Conservation (phyloP, 2,888 invertebrate species). For the Tetranychus truncatus region DNA sequence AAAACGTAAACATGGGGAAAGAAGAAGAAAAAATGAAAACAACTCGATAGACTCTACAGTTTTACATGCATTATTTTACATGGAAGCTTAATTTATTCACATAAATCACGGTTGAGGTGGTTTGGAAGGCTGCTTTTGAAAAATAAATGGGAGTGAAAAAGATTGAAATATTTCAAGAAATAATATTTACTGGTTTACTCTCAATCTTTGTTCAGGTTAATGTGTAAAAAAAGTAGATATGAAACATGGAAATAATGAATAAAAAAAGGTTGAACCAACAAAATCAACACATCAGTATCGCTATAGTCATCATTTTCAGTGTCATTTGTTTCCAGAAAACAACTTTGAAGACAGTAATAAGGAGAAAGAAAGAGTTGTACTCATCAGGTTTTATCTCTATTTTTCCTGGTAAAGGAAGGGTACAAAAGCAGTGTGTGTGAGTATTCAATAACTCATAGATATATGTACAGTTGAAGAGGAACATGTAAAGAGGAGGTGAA, state of each 20-base stretch:
- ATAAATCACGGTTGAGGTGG: slow-evolving; percentile 1
- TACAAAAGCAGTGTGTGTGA: background rate
- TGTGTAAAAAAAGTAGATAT: background rate
- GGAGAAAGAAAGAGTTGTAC: background rate
- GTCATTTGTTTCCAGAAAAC: background rate
- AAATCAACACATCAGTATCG: background rate
- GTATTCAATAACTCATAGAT: background rate
- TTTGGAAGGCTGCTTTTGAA: background rate
- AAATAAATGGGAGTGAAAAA: background rate
- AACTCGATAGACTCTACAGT: background rate
- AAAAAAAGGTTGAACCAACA: background rate
- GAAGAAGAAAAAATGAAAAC: no score
- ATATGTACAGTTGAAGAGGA: background rate
- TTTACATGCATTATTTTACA: background rate
- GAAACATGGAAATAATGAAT: background rate
- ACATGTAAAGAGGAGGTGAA: background rate
- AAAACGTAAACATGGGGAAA: no score
- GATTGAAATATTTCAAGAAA: background rate
- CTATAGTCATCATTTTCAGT: background rate
- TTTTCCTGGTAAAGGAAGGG: background rate
- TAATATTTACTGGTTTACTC: no score
- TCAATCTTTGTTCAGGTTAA: no score
- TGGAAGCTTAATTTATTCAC: slow-evolving; percentile 4
- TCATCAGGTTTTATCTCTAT: background rate
- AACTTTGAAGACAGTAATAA: background rate